Evolutionary conservation across 1,140 invertebrate genomes (phyloP), one percentile per base, ranked within the genome.

Genomic region (Apis florea): DNA sequence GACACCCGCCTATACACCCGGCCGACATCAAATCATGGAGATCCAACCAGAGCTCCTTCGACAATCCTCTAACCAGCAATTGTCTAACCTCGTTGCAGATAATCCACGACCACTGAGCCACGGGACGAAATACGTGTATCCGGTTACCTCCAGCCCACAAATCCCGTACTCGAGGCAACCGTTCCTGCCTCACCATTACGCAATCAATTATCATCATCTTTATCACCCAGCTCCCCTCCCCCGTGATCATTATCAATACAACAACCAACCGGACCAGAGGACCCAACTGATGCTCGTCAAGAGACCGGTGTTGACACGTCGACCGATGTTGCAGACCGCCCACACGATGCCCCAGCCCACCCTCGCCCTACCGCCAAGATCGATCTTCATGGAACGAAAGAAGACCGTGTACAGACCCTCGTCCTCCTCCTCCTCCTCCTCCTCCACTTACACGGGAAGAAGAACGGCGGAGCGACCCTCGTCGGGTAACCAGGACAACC

Each of bases 81-180:
- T 88, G 84, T 93, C 92, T 93, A 92, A 93, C 90, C 88, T 93
- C 90, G 74, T 93, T 93, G 74, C 93, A 93, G 92, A 93, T 93
- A 72, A 89, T 63, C 84, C 90, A 69, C 89, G 90, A 86, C 88
- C 90, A 86, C 82, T 92, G 88, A 93, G 83, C 85, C 91, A 91
- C 59, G 88, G 83, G 74, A 85, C 88, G 72, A 90, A 90, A 87
- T 86, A 90, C 79, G 82, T 89, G 59, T 88, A 90, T 58, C 79
- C 89, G 26, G 79, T 88, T 63, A 84, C 31, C 47, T 51, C 19
- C 59, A 61, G 61, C 21, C 75, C 72, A 74, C 90, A 87, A 78
- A 82, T 92, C 85, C 84, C 90, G 81, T 91, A 90, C 82, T 83
- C 90, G 86, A 90, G 85, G 88, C n/a, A n/a, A n/a, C 66, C 85